These are phyloP conservation scores for Megaceryle maxima DNA, from an alignment of 2,113 vertebrate species.

Conservation along the genomic window DNA sequence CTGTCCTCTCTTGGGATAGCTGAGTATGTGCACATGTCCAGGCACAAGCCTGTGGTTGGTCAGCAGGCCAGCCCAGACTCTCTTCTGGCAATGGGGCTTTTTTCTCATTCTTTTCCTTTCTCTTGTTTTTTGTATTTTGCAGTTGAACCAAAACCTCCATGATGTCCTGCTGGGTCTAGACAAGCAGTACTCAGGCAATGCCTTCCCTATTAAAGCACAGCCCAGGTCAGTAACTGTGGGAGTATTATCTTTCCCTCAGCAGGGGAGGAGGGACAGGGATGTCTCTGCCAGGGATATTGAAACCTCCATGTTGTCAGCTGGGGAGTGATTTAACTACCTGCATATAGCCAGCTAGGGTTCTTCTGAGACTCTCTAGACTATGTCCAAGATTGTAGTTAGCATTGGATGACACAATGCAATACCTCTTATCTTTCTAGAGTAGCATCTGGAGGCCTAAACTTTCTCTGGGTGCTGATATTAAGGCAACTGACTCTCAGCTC, in stretches of 20 bases:
- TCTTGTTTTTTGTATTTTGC: conserved; percentile 60
- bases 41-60: background rate
- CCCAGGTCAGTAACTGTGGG: conserved; percentile 75
- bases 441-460: background rate
- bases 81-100: background rate
- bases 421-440: background rate
- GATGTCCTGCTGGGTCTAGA: conserved; percentile 88
- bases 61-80: background rate
- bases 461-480: background rate
- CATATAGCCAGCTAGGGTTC: background rate
- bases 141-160: conserved; percentile 93
- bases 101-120: background rate
- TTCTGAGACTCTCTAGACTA: background rate
- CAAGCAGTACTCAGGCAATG: conserved; percentile 78
- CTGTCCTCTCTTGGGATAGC: background rate
- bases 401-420: background rate
- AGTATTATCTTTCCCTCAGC: background rate
- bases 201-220: conserved; percentile 79
- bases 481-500: background rate
- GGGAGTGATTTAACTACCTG: background rate
- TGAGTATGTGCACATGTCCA: background rate
- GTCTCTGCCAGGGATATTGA: background rate
- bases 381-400: background rate
- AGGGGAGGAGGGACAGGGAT: background rate
- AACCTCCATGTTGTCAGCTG: background rate